Conservation (phyloP, 2,113 vertebrate species). For the Chitala chitala region DNA sequence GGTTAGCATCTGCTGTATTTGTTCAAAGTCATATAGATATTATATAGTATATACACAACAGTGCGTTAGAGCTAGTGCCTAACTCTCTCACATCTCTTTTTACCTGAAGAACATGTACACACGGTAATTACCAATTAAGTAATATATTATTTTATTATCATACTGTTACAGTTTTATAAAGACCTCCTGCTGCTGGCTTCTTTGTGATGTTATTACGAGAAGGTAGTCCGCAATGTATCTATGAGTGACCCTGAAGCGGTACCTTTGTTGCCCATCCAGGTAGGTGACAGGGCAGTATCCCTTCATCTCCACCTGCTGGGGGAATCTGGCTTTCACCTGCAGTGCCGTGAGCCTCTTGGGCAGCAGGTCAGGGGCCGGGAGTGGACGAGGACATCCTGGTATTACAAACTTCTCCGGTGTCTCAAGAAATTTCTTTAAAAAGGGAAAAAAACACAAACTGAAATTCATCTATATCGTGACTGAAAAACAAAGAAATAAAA, state of each 20-base stretch:
- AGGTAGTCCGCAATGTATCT: background rate
- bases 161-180: too few species aligned
- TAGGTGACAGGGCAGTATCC: conserved; percentile 91
- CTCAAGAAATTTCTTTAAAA: conserved; percentile 73
- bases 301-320: conserved; percentile 73
- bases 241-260: conserved; percentile 23
- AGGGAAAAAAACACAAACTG: conserved; percentile 26
- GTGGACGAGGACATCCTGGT: conserved; percentile 66
- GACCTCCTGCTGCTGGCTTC: too few species aligned
- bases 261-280: conserved; percentile 81
- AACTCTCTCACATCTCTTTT: too few species aligned
- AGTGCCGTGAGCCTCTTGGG: conserved; percentile 67
- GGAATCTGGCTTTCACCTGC: conserved; percentile 75
- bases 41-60: too few species aligned
- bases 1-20: background rate
- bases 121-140: too few species aligned
- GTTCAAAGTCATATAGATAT: background rate
- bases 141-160: too few species aligned
- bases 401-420: conserved; percentile 74
- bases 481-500: background rate
- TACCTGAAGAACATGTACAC: too few species aligned
- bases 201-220: background rate
- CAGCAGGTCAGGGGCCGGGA: conserved; percentile 67
- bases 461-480: background rate
- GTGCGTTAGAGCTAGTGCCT: too few species aligned